Percentiles rank a stretch among this genome's conserved stretches.
Evolutionary conservation across 1,140 invertebrate species (phyloP).

Genomic region (Lasaia peninsularis): DNA sequence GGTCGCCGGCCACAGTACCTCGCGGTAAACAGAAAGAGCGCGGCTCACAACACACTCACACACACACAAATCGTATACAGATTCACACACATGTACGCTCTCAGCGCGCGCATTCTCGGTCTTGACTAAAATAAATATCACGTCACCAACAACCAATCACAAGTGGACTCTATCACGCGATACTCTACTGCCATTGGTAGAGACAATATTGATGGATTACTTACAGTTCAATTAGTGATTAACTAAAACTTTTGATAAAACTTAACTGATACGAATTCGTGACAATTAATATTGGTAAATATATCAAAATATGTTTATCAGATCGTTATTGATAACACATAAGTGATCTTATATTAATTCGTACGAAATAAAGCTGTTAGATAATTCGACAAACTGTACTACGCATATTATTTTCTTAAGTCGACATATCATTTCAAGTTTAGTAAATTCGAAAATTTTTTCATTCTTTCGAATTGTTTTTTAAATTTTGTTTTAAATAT

Average conservation of each 20-base stretch:
- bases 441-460: too few species aligned
- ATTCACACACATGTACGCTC: conserved; percentile 40
- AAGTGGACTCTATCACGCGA: conserved; percentile 42
- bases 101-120: conserved; percentile 60
- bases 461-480: too few species aligned
- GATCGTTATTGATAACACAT: conserved; percentile 1
- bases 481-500: too few species aligned
- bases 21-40: conserved; percentile 69
- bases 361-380: not conserved
- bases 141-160: conserved; percentile 56
- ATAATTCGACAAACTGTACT: not conserved
- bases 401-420: too few species aligned
- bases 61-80: conserved; percentile 32
- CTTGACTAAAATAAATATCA: conserved; percentile 58
- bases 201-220: conserved; percentile 65
- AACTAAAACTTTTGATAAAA: conserved; percentile 73
- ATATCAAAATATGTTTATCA: conserved; percentile 25
- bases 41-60: conserved; percentile 68
- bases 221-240: conserved; percentile 71
- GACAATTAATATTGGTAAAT: conserved; percentile 33
- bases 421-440: too few species aligned
- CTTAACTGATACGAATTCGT: conserved; percentile 62
- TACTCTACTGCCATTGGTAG: conserved; percentile 42
- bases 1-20: conserved; percentile 64
- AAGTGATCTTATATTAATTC: not conserved